These are phyloP conservation scores for Corapipo altera DNA, from an alignment of 2,113 vertebrate genomes.

Conservation along the genomic window DNA sequence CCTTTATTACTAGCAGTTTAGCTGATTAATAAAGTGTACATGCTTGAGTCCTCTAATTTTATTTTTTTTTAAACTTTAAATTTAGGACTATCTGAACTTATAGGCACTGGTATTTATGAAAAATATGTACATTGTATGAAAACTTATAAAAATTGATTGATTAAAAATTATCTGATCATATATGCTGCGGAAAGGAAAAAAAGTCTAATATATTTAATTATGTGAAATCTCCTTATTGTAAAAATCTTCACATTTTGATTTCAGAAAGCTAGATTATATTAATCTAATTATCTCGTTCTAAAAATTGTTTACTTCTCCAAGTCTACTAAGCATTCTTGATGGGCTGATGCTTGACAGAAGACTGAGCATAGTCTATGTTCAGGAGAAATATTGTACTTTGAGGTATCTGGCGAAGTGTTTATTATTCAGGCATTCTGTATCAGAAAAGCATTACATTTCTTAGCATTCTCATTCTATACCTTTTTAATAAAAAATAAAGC, in stretches of 20 bases:
- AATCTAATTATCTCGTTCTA: not conserved
- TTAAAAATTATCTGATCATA: not conserved
- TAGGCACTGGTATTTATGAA: not conserved
- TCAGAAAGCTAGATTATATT: not conserved
- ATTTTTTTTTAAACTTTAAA: not conserved
- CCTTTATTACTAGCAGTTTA: not conserved
- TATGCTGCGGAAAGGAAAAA: not conserved
- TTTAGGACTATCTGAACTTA: not conserved
- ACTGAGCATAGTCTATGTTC: not conserved
- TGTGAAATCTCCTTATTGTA: not conserved
- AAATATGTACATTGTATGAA: not conserved
- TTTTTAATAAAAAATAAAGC: not conserved
- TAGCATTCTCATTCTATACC: not conserved
- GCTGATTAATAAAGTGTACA: not conserved
- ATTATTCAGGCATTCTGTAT: not conserved
- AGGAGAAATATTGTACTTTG: not conserved
- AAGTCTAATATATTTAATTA: not conserved
- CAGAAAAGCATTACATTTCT: not conserved
- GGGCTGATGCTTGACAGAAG: not conserved
- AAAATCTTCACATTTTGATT: not conserved
- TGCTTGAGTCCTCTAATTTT: not conserved
- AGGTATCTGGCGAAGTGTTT: not conserved
- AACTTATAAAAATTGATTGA: not conserved
- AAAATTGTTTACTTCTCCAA: not conserved
- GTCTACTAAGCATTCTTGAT: not conserved